Conservation (phyloP, 2,113 vertebrate species). For the Megaptera novaeangliae region DNA sequence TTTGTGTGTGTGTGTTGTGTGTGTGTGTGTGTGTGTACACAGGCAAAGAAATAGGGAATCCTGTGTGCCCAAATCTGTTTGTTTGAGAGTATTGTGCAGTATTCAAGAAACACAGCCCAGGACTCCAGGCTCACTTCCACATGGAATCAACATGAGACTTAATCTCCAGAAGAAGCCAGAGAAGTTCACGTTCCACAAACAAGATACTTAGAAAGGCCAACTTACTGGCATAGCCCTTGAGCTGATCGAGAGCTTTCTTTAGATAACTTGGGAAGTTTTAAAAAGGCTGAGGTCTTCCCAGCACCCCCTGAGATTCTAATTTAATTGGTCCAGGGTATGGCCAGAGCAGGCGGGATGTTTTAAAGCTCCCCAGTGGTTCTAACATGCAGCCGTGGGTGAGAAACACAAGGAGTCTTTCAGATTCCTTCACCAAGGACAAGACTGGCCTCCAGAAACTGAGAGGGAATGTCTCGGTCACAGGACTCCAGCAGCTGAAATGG, state of each 20-base stretch:
- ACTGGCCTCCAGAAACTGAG: background rate
- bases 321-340: background rate
- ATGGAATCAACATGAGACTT: background rate
- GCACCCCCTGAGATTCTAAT: background rate
- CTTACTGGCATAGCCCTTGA: background rate
- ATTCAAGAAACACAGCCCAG: background rate
- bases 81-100: background rate
- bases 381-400: background rate
- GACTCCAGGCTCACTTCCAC: background rate
- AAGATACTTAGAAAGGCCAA: background rate
- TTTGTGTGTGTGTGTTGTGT: background rate
- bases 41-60: background rate
- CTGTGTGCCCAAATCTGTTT: background rate
- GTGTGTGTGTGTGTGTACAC: background rate
- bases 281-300: background rate
- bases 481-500: background rate
- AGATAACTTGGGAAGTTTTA: background rate
- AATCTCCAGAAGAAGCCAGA: background rate
- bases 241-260: background rate
- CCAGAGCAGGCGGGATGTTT: background rate
- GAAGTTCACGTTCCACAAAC: background rate
- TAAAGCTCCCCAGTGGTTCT: background rate
- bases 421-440: background rate
- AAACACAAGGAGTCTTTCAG: background rate
- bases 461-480: background rate